Evolutionary conservation across 53 echinoderm and acorn worm genomes (phyloP).

Genomic region (Antedon mediterranea): DNA sequence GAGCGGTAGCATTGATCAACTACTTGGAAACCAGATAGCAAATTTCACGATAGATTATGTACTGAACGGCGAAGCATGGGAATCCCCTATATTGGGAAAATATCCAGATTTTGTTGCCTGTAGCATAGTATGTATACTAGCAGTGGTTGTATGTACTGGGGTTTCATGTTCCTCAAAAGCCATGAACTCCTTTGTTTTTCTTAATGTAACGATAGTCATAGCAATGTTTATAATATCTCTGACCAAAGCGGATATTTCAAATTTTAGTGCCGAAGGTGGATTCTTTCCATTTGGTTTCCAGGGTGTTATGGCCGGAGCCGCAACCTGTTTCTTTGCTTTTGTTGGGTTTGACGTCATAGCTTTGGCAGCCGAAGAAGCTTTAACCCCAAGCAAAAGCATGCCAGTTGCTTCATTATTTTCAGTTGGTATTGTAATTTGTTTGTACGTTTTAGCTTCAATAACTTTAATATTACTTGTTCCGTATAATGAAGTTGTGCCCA

Average conservation of each 20-base stretch:
- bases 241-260: background rate
- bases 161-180: constrained; percentile 20
- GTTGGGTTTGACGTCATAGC: constrained; percentile 59
- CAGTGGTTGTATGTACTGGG: constrained; percentile 29
- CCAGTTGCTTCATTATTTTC: constrained; percentile 35
- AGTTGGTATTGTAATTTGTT: constrained; percentile 16
- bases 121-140: constrained; percentile 18
- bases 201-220: constrained; percentile 24
- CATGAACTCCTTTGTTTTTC: constrained; percentile 12
- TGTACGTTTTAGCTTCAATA: constrained; percentile 35
- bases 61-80: too few relatives aligned
- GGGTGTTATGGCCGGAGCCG: constrained; percentile 41
- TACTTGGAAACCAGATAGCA: too few relatives aligned
- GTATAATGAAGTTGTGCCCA: constrained; percentile 15
- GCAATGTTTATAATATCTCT: constrained; percentile 19
- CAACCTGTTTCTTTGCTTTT: constrained; percentile 58
- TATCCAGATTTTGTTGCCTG: constrained; percentile 45
- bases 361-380: constrained; percentile 44
- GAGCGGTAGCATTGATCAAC: too few relatives aligned
- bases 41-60: too few relatives aligned
- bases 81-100: constrained; percentile 12
- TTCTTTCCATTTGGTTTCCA: constrained; percentile 34
- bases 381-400: constrained; percentile 33
- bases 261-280: background rate
- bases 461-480: constrained; percentile 48